Percentiles rank a stretch among this genome's conserved stretches.
phyloP scores from a whole-genome alignment of 2,888 invertebrate species.

The Drosophila subsilvestris region DNA sequence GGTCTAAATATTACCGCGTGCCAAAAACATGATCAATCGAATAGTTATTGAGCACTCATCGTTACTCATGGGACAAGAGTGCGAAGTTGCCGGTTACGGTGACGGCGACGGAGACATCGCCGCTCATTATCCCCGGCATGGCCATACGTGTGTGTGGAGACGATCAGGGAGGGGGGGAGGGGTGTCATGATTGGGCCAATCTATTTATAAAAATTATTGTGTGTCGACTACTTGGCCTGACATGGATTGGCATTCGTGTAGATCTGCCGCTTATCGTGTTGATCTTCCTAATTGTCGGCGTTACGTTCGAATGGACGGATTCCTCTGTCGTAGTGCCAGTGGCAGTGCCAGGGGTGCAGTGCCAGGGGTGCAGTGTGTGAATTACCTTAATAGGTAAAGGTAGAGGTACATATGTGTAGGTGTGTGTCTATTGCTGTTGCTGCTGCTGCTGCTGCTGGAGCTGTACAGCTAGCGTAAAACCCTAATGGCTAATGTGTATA shows the following conservation, averaged over 20 bases:
- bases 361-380: not conserved
- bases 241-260: not conserved
- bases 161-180: not conserved
- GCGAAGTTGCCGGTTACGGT: not conserved
- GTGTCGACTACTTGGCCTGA: slow-evolving; percentile 23
- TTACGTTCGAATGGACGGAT: too few relatives aligned
- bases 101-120: slow-evolving; percentile 31
- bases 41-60: slow-evolving; percentile 55
- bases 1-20: slow-evolving; percentile 66
- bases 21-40: slow-evolving; percentile 67
- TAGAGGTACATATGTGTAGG: too few relatives aligned
- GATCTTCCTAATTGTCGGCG: too few relatives aligned
- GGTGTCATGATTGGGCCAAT: slow-evolving; percentile 61
- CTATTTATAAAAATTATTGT: slow-evolving; percentile 71
- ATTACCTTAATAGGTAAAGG: slow-evolving; percentile 1
- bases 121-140: not conserved
- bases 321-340: too few relatives aligned
- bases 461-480: slow-evolving; percentile 18
- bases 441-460: not conserved
- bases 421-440: not conserved
- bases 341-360: too few relatives aligned
- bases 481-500: slow-evolving; percentile 37
- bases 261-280: slow-evolving; percentile 35
- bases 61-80: slow-evolving; percentile 62
- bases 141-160: too few relatives aligned